Evolutionary conservation across 2,797 vertebrate species (phyloP).

Genomic region (Pseudocheirus occidentalis): DNA sequence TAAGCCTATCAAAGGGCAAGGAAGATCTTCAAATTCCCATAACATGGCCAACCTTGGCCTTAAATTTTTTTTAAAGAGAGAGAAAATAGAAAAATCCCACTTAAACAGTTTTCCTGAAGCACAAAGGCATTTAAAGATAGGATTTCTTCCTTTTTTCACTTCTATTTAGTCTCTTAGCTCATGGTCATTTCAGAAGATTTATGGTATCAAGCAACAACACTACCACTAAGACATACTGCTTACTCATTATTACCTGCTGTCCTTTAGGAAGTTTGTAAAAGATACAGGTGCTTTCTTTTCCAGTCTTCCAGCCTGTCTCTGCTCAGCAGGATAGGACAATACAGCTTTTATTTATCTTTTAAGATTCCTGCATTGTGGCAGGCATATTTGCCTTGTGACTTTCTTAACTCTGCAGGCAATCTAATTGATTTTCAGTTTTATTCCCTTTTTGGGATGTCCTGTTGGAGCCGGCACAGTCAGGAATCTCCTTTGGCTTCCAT

Average conservation of each 20-base stretch:
- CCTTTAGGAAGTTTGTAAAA: neutral
- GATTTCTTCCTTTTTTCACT: conserved; percentile 40
- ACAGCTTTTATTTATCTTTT: conserved; percentile 3
- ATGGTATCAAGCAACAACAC: neutral
- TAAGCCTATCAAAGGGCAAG: too few species aligned
- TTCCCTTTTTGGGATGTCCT: conserved; percentile 13
- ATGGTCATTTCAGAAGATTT: conserved; percentile 2
- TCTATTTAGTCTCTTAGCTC: conserved; percentile 28
- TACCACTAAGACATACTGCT: neutral
- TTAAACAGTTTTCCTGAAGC: conserved; percentile 42
- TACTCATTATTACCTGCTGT: neutral
- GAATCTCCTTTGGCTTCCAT: neutral
- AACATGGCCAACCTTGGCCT: conserved; percentile 45
- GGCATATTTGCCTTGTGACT: conserved; percentile 41
- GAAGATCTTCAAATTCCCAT: too few species aligned
- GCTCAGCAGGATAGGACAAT: neutral
- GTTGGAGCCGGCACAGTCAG: neutral
- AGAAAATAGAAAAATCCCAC: conserved; percentile 49
- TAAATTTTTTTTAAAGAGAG: neutral
- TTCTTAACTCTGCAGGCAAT: conserved; percentile 45
- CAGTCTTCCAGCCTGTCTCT: conserved; percentile 24
- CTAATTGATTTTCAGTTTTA: conserved; percentile 3
- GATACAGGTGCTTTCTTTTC: neutral
- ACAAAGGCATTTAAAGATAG: conserved; percentile 38
- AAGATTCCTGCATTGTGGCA: neutral